A percentile compares a stretch with the other conserved stretches of the same genome.
phyloP scores from a whole-genome alignment of 2,888 invertebrate genomes.

The Calliopum simillimum region DNA sequence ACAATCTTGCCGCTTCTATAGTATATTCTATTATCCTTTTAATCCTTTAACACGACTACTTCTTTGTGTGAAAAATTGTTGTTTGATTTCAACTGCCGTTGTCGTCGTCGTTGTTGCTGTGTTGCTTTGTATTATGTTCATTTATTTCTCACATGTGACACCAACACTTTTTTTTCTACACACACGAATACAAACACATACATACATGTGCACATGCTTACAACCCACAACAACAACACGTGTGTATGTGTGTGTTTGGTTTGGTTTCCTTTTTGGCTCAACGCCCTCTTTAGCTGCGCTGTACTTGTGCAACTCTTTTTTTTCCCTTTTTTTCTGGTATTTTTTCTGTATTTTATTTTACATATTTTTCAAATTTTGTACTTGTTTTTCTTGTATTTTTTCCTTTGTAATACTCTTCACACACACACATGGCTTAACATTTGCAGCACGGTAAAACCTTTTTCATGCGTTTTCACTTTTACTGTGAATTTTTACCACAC shows the following conservation, averaged over 20 bases:
- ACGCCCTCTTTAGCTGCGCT: constrained; percentile 5
- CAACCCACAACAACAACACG: not conserved
- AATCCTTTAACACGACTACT: constrained; percentile 16
- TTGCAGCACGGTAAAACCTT: not conserved
- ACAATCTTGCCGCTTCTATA: constrained; percentile 1
- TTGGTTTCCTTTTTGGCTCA: constrained; percentile 41
- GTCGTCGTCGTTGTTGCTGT: not conserved
- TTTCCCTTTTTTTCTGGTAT: not conserved
- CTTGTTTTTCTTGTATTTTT: not conserved
- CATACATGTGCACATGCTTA: constrained; percentile 13
- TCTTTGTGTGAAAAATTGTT: not conserved
- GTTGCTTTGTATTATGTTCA: not conserved
- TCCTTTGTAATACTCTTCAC: no score
- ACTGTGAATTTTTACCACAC: not conserved
- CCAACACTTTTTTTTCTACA: constrained; percentile 11
- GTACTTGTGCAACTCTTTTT: not conserved
- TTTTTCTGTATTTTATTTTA: not conserved
- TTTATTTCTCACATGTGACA: constrained; percentile 11
- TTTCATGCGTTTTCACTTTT: not conserved
- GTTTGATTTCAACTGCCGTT: no score
- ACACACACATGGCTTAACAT: no score
- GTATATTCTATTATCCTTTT: constrained; percentile 11
- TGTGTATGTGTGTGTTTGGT: constrained; percentile 39
- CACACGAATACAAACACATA: constrained; percentile 15
- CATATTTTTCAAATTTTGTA: not conserved